Percentiles rank a stretch among this genome's conserved stretches.
Conservation (phyloP, 2,888 invertebrate genomes). For the Athetis lepigone region DNA sequence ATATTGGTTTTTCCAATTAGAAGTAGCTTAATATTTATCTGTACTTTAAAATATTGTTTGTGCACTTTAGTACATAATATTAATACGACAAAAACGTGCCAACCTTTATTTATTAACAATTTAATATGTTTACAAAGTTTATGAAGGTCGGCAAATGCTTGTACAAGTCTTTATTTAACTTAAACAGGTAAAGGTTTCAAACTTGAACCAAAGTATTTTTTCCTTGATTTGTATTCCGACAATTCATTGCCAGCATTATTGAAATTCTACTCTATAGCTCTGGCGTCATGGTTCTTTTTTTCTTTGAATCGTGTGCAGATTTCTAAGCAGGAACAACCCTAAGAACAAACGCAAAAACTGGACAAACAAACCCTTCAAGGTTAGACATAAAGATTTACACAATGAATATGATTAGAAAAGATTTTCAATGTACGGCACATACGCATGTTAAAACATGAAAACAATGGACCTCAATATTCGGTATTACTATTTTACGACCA, state of each 20-base stretch:
- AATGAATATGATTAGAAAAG: constrained; percentile 39
- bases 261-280: constrained; percentile 42
- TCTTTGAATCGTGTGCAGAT: constrained; percentile 23
- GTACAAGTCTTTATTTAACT: constrained; percentile 44
- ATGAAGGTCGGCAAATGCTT: constrained; percentile 39
- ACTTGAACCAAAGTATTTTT: constrained; percentile 43
- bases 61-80: constrained; percentile 21
- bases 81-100: constrained; percentile 25
- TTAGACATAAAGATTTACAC: constrained; percentile 35
- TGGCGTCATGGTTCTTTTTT: constrained; percentile 26
- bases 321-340: constrained; percentile 28
- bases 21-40: not conserved
- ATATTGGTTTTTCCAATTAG: not conserved
- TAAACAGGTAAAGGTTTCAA: constrained; percentile 50
- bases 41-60: constrained; percentile 4
- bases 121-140: constrained; percentile 31
- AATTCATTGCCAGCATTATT: constrained; percentile 27
- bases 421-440: constrained; percentile 19
- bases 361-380: constrained; percentile 40
- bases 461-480: constrained; percentile 18
- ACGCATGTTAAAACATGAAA: constrained; percentile 15
- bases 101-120: constrained; percentile 41
- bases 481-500: constrained; percentile 15
- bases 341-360: constrained; percentile 4
- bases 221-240: constrained; percentile 35